Percentiles rank a stretch among this genome's conserved stretches.
These are phyloP conservation scores for Boulengeromyrus knoepffleri DNA, from an alignment of 2,113 vertebrate species.

Conservation along the genomic window DNA sequence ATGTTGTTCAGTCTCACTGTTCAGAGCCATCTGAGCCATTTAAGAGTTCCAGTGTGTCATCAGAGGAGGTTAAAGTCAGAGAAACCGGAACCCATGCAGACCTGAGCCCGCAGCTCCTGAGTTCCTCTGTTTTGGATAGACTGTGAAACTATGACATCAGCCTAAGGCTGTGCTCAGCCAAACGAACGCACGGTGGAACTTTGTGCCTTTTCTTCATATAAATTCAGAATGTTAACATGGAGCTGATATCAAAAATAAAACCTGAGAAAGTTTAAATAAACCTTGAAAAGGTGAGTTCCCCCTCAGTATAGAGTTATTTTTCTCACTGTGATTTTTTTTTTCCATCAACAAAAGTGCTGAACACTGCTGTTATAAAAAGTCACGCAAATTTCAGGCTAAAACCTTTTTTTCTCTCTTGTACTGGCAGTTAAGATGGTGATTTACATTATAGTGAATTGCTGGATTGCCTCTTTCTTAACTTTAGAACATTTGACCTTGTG, in stretches of 20 bases:
- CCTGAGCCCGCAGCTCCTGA: constrained; percentile 34
- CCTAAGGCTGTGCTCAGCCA: constrained; percentile 42
- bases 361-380: neutral
- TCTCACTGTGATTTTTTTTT: neutral
- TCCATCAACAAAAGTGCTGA: neutral
- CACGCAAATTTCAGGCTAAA: neutral
- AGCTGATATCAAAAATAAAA: constrained; percentile 25
- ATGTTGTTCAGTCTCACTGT: neutral
- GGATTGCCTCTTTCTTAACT: neutral
- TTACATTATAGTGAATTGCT: neutral
- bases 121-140: constrained; percentile 33
- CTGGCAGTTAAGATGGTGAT: neutral
- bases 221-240: constrained; percentile 29
- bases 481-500: neutral
- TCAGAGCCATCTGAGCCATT: neutral
- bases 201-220: constrained; percentile 12
- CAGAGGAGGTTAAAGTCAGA: constrained; percentile 24
- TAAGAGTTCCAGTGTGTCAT: constrained; percentile 39
- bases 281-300: neutral
- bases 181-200: constrained; percentile 35
- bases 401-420: neutral
- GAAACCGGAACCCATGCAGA: constrained; percentile 23
- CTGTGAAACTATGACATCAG: constrained; percentile 47
- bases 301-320: constrained; percentile 11
- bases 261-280: neutral